Conservation (phyloP, 2,888 invertebrate genomes). For the Zele albiditarsus region DNA sequence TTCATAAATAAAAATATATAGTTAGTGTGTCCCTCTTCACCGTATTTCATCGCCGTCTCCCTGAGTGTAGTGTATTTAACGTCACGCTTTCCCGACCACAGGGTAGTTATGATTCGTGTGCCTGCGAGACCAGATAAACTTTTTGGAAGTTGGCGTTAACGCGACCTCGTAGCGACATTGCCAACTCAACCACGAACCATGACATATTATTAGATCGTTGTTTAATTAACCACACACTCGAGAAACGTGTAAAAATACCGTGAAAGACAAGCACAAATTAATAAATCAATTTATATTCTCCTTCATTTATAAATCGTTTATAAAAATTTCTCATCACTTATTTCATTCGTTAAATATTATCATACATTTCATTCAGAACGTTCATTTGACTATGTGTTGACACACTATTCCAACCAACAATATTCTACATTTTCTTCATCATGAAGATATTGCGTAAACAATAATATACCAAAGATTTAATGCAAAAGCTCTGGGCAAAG, state of each 20-base stretch:
- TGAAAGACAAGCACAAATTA: not conserved
- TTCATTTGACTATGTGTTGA: not conserved
- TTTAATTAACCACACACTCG: conserved; percentile 40
- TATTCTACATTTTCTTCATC: conserved; percentile 16
- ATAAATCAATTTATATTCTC: too few species aligned
- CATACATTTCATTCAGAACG: not conserved
- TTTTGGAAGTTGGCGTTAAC: conserved; percentile 37
- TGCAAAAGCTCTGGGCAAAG: conserved; percentile 29
- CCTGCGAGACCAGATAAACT: conserved; percentile 41
- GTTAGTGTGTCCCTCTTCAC: too few species aligned
- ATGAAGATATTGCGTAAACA: conserved; percentile 15
- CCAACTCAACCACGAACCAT: conserved; percentile 46
- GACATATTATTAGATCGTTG: conserved; percentile 43
- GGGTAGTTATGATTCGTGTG: conserved; percentile 44
- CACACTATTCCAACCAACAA: not conserved
- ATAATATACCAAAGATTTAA: conserved; percentile 19
- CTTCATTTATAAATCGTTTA: not conserved
- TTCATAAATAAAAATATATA: not conserved
- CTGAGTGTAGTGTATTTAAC: conserved; percentile 42
- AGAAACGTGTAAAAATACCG: not conserved
- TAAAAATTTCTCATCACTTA: not conserved
- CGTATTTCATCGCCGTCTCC: conserved; percentile 4
- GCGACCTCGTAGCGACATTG: conserved; percentile 31
- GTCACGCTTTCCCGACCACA: conserved; percentile 44
- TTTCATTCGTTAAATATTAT: not conserved